These are phyloP conservation scores for Meganola albula DNA, from an alignment of 2,888 invertebrate species.

Conservation along the genomic window DNA sequence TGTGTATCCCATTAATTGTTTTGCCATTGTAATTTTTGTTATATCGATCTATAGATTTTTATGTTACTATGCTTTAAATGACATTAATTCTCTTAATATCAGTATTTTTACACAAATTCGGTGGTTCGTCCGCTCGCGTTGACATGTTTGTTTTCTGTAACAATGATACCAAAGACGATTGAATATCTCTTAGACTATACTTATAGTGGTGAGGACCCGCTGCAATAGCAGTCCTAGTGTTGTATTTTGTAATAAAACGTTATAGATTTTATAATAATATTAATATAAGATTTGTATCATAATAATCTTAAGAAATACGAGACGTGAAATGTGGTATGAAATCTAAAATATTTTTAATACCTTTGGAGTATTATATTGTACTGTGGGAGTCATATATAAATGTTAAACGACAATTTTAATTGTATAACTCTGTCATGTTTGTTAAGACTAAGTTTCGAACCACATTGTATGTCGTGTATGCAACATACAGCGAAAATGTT, in stretches of 20 bases:
- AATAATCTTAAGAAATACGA: slow-evolving; percentile 49
- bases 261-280: slow-evolving; percentile 58
- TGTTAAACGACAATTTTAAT: slow-evolving; percentile 18
- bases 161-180: slow-evolving; percentile 76
- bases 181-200: slow-evolving; percentile 68
- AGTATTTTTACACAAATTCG: slow-evolving; percentile 54
- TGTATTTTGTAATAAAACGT: slow-evolving; percentile 56
- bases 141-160: slow-evolving; percentile 59
- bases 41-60: slow-evolving; percentile 61
- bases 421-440: slow-evolving; percentile 25
- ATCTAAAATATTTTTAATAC: slow-evolving; percentile 68
- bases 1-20: slow-evolving; percentile 39
- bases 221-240: slow-evolving; percentile 49
- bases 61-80: slow-evolving; percentile 66
- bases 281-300: slow-evolving; percentile 68
- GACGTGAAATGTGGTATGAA: slow-evolving; percentile 52
- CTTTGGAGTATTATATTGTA: slow-evolving; percentile 65
- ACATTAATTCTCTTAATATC: slow-evolving; percentile 61
- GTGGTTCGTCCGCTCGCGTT: slow-evolving; percentile 46
- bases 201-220: slow-evolving; percentile 42
- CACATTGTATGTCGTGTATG: slow-evolving; percentile 34
- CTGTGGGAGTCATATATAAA: slow-evolving; percentile 26
- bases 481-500: slow-evolving; percentile 55
- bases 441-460: slow-evolving; percentile 27
- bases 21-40: slow-evolving; percentile 62